Evolutionary conservation across 2,888 invertebrate genomes (phyloP).

Genomic region (Phyllotreta cruciferae): DNA sequence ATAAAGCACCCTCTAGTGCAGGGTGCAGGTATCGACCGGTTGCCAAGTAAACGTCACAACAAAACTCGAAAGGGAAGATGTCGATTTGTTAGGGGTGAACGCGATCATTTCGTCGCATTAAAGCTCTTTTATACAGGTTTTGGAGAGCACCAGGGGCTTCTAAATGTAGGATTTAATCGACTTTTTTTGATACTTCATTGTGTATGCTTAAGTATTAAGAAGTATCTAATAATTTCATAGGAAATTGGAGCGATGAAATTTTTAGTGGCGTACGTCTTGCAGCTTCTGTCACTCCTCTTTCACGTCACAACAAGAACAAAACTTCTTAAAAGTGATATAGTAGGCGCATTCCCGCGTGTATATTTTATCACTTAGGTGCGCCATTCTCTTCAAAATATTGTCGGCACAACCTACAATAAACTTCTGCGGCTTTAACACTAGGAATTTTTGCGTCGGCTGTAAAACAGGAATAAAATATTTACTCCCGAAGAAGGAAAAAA

Average conservation of each 20-base stretch:
- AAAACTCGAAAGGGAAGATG: slow-evolving; percentile 32
- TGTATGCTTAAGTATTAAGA: too few relatives aligned
- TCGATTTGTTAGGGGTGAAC: slow-evolving; percentile 31
- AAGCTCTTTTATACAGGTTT: slow-evolving; percentile 3
- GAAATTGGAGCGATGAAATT: neutral
- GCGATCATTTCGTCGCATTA: slow-evolving; percentile 6
- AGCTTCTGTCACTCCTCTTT: slow-evolving; percentile 8
- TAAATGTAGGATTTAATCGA: neutral
- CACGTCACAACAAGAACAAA: slow-evolving; percentile 22
- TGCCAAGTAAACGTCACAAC: slow-evolving; percentile 16
- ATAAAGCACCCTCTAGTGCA: slow-evolving; percentile 33
- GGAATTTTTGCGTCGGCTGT: slow-evolving; percentile 31
- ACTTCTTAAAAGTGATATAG: slow-evolving; percentile 23
- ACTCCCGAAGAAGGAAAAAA: slow-evolving; percentile 27
- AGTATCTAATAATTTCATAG: neutral
- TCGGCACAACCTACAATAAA: slow-evolving; percentile 24
- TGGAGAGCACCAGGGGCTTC: neutral
- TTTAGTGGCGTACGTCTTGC: slow-evolving; percentile 9
- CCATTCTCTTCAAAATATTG: slow-evolving; percentile 25
- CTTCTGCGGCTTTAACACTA: slow-evolving; percentile 19
- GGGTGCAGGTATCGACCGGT: slow-evolving; percentile 38
- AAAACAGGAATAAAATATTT: slow-evolving; percentile 36
- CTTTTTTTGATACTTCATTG: too few relatives aligned
- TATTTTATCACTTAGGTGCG: slow-evolving; percentile 21
- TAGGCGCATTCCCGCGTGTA: slow-evolving; percentile 20